Conservation (phyloP, 2,888 invertebrate species). For the Petrolisthes cinctipes region DNA sequence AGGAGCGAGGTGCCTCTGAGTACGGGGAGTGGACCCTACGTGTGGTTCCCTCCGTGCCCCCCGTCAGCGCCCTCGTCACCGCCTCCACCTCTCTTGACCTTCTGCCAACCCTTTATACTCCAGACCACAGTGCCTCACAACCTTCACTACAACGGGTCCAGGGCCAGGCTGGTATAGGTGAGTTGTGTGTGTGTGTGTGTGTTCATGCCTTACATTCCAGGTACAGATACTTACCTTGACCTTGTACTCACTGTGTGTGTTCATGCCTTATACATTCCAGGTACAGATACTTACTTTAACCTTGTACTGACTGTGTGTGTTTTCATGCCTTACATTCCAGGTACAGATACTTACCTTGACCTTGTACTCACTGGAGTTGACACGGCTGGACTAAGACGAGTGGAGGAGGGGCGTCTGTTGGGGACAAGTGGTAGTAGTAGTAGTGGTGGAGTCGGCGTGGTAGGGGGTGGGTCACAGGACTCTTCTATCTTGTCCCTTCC, state of each 20-base stretch:
- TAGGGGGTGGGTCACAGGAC: background rate
- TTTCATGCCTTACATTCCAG: background rate
- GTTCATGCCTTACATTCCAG: background rate
- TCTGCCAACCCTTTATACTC: slow-evolving; percentile 41
- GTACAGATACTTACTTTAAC: too few relatives aligned
- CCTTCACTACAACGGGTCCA: slow-evolving; percentile 51
- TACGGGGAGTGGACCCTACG: slow-evolving; percentile 43
- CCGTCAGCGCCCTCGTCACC: slow-evolving; percentile 24
- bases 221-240: too few relatives aligned
- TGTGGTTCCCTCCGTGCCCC: slow-evolving; percentile 24
- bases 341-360: slow-evolving; percentile 36
- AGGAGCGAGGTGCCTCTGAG: slow-evolving; percentile 11
- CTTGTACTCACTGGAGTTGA: slow-evolving; percentile 44
- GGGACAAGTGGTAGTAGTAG: background rate
- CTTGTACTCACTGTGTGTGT: background rate
- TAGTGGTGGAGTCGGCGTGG: background rate
- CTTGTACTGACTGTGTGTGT: background rate
- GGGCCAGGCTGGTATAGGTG: slow-evolving; percentile 45
- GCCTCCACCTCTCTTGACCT: slow-evolving; percentile 39
- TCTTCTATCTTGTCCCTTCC: background rate
- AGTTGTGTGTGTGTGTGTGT: background rate
- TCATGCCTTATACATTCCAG: background rate
- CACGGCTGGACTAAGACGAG: slow-evolving; percentile 29
- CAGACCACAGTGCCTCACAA: slow-evolving; percentile 30
- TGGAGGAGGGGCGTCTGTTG: slow-evolving; percentile 16